These are phyloP conservation scores for Archilochus colubris DNA, from an alignment of 2,113 vertebrate species.

Conservation along the genomic window DNA sequence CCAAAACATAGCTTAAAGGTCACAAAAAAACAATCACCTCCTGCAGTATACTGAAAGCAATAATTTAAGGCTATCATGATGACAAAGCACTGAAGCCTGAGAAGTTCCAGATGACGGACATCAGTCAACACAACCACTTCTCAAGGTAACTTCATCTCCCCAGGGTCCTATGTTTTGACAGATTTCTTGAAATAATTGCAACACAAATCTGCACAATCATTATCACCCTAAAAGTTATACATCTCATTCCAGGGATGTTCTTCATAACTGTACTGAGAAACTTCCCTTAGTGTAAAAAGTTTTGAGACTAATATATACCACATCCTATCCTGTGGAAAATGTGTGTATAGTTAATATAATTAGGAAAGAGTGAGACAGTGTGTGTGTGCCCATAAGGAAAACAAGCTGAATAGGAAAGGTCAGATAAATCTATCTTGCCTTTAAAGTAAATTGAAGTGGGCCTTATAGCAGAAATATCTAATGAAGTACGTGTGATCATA, in stretches of 20 bases:
- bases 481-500: constrained; percentile 25
- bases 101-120: background rate
- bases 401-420: background rate
- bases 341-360: background rate
- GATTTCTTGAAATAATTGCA: background rate
- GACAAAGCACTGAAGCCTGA: background rate
- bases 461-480: constrained; percentile 8
- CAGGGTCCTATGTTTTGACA: background rate
- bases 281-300: background rate
- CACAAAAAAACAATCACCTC: background rate
- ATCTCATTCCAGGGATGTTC: background rate
- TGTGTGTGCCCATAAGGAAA: background rate
- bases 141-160: background rate
- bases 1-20: background rate
- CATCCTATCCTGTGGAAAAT: background rate
- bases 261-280: background rate
- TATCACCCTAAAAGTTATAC: background rate
- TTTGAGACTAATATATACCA: background rate
- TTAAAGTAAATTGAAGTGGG: background rate
- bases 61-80: background rate
- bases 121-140: background rate
- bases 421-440: background rate
- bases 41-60: background rate
- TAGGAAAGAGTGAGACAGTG: background rate
- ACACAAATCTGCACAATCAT: background rate